A percentile compares a stretch with the other conserved stretches of the same genome.
These are phyloP conservation scores for Parazoanthus atlanticus DNA, from an alignment of 92 coral and sea anemone species.

Conservation along the genomic window DNA sequence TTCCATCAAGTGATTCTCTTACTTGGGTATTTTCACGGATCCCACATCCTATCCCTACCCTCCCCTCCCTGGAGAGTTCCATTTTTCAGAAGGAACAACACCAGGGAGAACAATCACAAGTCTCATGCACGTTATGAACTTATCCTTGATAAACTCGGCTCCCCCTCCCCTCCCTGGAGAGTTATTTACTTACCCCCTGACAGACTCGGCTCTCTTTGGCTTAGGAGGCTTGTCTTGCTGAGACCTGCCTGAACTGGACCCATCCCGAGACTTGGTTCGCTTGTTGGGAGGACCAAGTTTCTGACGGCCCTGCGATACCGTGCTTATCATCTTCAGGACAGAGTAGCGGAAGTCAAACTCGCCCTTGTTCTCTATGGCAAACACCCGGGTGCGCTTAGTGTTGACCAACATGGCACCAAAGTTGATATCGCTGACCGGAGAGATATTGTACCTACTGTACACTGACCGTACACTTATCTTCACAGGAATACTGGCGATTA, in stretches of 20 bases:
- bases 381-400: conserved; percentile 86
- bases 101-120: too few relatives aligned
- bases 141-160: background rate
- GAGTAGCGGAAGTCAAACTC: conserved; percentile 99
- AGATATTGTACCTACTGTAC: conserved; percentile 88
- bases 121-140: too few relatives aligned
- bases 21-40: too few relatives aligned
- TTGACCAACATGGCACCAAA: conserved; percentile 95
- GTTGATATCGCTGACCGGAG: conserved; percentile 95
- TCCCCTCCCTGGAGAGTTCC: too few relatives aligned
- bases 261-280: conserved; percentile 90
- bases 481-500: conserved; percentile 98
- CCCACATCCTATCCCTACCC: too few relatives aligned
- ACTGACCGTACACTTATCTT: conserved; percentile 97
- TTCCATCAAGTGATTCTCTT: background rate
- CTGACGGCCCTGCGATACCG: conserved; percentile 93
- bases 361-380: conserved; percentile 93
- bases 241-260: conserved; percentile 95
- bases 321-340: conserved; percentile 93
- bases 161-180: background rate
- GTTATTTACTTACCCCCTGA: conserved; percentile 75
- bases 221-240: conserved; percentile 88
- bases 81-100: too few relatives aligned
- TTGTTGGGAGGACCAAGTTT: conserved; percentile 83
- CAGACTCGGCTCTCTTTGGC: conserved; percentile 96